Base-by-base conservation (phyloP, 2,113 vertebrate species). In the Hippocampus guttulatus region DNA sequence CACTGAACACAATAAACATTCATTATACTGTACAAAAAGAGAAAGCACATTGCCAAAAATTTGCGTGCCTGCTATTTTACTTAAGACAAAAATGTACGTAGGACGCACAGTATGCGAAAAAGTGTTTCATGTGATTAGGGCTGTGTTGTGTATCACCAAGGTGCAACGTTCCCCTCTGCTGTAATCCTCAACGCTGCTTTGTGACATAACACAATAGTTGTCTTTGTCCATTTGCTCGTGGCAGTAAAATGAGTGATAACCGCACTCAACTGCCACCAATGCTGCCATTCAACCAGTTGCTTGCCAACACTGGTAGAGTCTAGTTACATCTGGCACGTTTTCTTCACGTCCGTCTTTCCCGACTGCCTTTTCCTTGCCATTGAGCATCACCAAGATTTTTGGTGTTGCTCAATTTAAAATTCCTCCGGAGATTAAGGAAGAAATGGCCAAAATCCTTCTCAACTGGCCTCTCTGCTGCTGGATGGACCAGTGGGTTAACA, bases 351-450 rank as follows among this genome's bases (percentile, higher is more conserved):
- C 11, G 21, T 64, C 38, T 64, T 43, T 23, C 20, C 21, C 3
- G 7, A 43, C 62, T 58, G 9, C 68, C 65, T 63, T 80, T 70
- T 66, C 18, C 18, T 68, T 43, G 58, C 30, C 60, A 67, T 74
- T n/a, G 23, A 60, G 23, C 62, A 38, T 6, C 33, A 38, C 33
- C 33, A 33, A 5, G 27, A 27, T 27, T 73, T 82, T 67, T 75
- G 70, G 69, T 7, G 1, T 73, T 74, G 52, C 45, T 63, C 55
- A 63, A 23, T 15, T 10, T 63, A n/a, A 43, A 64, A 90, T 86
- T 88, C 87, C 80, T 90, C 84, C 84, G 75, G 54, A 91, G 87
- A 91, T 92, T 88, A 90, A 33, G 80, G 67, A 33, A 61, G 73
- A 77, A 83, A 77, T 71, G 27, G 67, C 73, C 71, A 80, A 41